A percentile compares a stretch with the other conserved stretches of the same genome.
phyloP scores from a whole-genome alignment of 2,888 invertebrate genomes.

The Hyposoter dolosus region DNA sequence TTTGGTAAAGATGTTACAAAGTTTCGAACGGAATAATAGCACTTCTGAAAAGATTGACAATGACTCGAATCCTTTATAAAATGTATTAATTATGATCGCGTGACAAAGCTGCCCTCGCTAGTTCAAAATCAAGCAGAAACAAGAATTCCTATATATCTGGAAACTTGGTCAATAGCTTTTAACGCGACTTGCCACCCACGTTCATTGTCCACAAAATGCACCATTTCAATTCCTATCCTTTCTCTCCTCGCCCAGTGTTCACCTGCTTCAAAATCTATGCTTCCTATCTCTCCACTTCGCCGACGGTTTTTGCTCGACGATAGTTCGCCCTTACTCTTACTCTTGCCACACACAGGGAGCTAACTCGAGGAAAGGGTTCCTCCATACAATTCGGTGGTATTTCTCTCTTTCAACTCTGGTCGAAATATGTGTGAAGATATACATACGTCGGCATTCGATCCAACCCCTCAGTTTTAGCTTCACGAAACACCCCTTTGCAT shows the following conservation, averaged over 20 bases:
- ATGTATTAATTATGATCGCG: background rate
- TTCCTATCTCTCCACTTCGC: background rate
- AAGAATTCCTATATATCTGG: constrained; percentile 80
- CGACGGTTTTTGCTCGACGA: background rate
- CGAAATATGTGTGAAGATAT: constrained; percentile 3
- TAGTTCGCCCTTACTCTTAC: background rate
- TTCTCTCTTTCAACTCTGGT: constrained; percentile 22
- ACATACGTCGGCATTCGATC: constrained; percentile 20
- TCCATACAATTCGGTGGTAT: constrained; percentile 1
- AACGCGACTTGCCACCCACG: constrained; percentile 48
- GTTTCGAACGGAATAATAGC: no score
- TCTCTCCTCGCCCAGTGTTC: constrained; percentile 1
- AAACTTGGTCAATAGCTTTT: constrained; percentile 79
- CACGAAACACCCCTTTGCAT: constrained; percentile 42
- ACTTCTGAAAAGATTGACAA: background rate
- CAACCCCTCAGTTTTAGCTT: constrained; percentile 38
- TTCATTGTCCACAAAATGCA: constrained; percentile 13
- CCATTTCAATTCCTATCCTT: background rate
- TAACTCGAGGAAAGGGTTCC: background rate
- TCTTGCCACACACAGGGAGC: background rate
- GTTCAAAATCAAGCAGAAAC: constrained; percentile 74
- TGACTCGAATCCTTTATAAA: background rate
- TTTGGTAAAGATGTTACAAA: no score
- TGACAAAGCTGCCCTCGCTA: background rate
- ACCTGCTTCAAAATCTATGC: constrained; percentile 10